phyloP scores from a whole-genome alignment of 2,888 invertebrate genomes.

The Ophraella communa region DNA sequence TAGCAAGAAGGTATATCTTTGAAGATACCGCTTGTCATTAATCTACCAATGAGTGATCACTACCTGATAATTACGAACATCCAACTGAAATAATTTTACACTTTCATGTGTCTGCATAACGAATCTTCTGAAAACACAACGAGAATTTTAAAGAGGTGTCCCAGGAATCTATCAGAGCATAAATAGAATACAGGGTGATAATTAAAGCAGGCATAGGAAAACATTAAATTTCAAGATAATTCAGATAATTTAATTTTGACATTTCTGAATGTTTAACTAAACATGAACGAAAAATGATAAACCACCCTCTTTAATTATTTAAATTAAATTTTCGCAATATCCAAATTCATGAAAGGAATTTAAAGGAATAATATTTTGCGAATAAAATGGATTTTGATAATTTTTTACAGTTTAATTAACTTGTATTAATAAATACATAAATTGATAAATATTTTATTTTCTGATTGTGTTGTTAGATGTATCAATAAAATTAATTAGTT shows the following conservation, averaged over 20 bases:
- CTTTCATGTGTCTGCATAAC: conserved; percentile 49
- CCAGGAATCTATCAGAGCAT: conserved; percentile 35
- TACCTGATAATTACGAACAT: conserved; percentile 47
- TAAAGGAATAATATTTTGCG: no score
- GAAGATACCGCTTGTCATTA: conserved; percentile 49
- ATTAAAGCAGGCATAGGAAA: not conserved
- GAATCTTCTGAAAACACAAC: conserved; percentile 37
- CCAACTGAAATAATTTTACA: conserved; percentile 49
- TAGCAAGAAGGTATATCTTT: conserved; percentile 41
- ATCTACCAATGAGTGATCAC: conserved; percentile 48
- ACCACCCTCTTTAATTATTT: no score
- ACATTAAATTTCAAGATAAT: no score
- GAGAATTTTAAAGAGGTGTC: conserved; percentile 44
- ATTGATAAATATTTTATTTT: not conserved
- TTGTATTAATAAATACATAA: no score
- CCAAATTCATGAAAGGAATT: no score
- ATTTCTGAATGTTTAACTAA: no score
- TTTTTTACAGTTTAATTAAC: no score
- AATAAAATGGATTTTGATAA: not conserved
- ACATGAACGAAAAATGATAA: no score
- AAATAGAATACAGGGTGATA: conserved; percentile 6
- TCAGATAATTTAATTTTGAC: no score
- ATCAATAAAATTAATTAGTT: no score
- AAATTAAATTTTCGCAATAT: no score
- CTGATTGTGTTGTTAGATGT: no score